A percentile compares a stretch with the other conserved stretches of the same genome.
Evolutionary conservation across 2,113 vertebrate genomes (phyloP).

Genomic region (Bos javanicus): DNA sequence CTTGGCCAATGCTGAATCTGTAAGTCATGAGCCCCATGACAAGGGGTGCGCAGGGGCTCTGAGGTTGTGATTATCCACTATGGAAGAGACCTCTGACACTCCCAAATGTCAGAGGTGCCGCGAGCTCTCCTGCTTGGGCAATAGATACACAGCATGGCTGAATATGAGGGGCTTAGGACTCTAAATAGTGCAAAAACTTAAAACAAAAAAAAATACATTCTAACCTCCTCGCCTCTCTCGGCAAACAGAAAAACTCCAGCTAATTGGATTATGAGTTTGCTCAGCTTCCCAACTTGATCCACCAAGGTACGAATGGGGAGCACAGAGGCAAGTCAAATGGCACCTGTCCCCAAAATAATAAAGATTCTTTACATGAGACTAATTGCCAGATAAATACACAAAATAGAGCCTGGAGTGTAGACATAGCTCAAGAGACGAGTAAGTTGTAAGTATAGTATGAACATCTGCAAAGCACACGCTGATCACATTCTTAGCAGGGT

Average conservation of each 20-base stretch:
- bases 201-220: slow-evolving; percentile 35
- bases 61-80: neutral
- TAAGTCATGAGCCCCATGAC: neutral
- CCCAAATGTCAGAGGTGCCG: neutral
- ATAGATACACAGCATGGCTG: neutral
- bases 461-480: neutral
- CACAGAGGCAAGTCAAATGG: slow-evolving; percentile 59
- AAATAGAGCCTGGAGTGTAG: neutral
- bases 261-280: slow-evolving; percentile 55
- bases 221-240: slow-evolving; percentile 46
- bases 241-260: slow-evolving; percentile 46
- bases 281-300: slow-evolving; percentile 54
- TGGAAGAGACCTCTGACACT: neutral
- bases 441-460: fast-evolving
- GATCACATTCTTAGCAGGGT: neutral
- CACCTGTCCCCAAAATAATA: slow-evolving; percentile 39
- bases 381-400: neutral
- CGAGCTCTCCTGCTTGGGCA: neutral
- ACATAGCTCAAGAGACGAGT: fast-evolving
- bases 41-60: neutral
- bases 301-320: slow-evolving; percentile 59
- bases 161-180: slow-evolving; percentile 29
- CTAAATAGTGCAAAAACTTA: slow-evolving; percentile 57
- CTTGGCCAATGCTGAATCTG: neutral
- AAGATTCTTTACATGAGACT: neutral